Evolutionary conservation across 2,113 vertebrate species (phyloP).

Genomic region (Poicephalus gulielmi): DNA sequence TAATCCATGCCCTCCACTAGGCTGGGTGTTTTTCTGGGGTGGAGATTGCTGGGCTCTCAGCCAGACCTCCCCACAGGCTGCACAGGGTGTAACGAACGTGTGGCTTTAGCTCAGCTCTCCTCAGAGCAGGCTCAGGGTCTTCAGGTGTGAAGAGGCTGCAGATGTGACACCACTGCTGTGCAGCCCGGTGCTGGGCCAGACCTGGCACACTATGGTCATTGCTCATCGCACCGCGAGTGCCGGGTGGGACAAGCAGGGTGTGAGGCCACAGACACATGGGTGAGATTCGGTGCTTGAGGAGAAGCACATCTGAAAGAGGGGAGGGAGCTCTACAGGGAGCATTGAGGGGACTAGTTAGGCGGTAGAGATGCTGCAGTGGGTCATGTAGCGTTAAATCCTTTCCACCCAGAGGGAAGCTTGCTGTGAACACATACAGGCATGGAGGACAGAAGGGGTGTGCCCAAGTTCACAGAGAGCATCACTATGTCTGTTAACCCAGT

Average conservation of each 20-base stretch:
- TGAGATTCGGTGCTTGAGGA: constrained; percentile 9
- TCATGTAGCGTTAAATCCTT: not conserved
- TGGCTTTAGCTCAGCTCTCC: not conserved
- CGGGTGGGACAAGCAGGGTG: not conserved
- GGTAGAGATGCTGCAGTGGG: not conserved
- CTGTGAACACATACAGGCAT: not conserved
- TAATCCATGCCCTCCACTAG: not conserved
- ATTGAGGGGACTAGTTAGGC: not conserved
- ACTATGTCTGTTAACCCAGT: not conserved
- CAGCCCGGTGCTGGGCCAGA: not conserved
- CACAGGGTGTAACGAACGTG: fast-evolving
- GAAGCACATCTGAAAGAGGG: not conserved
- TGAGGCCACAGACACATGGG: not conserved
- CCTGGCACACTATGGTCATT: fast-evolving
- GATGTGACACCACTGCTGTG: not conserved
- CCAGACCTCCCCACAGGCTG: not conserved
- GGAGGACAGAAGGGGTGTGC: not conserved
- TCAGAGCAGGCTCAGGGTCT: not conserved
- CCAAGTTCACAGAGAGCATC: not conserved
- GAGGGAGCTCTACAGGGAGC: not conserved
- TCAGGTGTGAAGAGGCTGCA: not conserved
- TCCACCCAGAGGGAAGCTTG: not conserved
- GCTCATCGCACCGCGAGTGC: not conserved
- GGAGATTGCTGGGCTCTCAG: not conserved
- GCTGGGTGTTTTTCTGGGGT: not conserved